phyloP scores from a whole-genome alignment of 2,888 invertebrate genomes.

The Erebia palarica region DNA sequence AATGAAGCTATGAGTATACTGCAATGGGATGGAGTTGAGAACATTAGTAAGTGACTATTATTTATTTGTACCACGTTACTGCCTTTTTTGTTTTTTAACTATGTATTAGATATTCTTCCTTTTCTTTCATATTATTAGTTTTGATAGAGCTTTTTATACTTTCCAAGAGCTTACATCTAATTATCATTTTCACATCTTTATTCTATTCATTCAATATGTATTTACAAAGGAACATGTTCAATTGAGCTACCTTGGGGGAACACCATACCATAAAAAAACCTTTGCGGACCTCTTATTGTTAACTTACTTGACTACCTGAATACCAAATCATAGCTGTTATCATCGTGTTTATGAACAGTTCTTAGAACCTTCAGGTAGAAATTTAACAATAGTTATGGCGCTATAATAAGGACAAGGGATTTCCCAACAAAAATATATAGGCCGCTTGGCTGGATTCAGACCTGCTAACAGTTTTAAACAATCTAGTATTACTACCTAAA shows the following conservation, averaged over 20 bases:
- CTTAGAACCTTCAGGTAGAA: slow-evolving; percentile 19
- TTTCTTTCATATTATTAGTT: too few relatives aligned
- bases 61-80: neutral
- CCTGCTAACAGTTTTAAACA: too few relatives aligned
- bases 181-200: neutral
- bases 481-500: too few relatives aligned
- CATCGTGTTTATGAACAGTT: neutral
- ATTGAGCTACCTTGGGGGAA: neutral
- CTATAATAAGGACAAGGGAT: slow-evolving; percentile 8
- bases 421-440: slow-evolving; percentile 23
- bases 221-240: neutral
- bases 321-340: neutral
- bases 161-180: too few relatives aligned
- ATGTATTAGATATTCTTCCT: too few relatives aligned
- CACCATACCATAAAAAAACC: neutral
- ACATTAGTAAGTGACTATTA: slow-evolving; percentile 83
- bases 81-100: too few relatives aligned
- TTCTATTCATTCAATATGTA: neutral
- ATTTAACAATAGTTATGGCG: neutral
- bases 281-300: neutral
- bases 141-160: too few relatives aligned
- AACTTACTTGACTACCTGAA: neutral
- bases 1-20: slow-evolving; percentile 92
- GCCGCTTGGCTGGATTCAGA: too few relatives aligned
- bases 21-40: slow-evolving; percentile 90